Evolutionary conservation across 2,113 vertebrate species (phyloP).

Genomic region (Tachysurus fulvidraco): DNA sequence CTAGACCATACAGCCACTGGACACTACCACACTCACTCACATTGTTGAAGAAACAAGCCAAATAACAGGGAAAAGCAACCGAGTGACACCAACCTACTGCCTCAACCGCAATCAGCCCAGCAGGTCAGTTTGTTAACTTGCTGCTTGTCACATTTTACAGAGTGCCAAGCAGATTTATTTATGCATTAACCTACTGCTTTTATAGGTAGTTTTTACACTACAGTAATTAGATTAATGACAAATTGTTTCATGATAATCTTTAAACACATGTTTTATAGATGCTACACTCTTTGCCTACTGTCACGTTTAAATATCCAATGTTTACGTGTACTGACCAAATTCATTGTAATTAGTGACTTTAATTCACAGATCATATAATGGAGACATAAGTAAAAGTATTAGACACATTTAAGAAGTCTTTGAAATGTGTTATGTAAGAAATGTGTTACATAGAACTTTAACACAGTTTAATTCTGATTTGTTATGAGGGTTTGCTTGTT

Average conservation of each 20-base stretch:
- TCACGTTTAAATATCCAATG: neutral
- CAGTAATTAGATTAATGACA: neutral
- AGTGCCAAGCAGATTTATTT: slow-evolving; percentile 31
- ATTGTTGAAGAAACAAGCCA: slow-evolving; percentile 57
- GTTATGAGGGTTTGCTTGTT: neutral
- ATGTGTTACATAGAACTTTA: neutral
- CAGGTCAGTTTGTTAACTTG: slow-evolving; percentile 75
- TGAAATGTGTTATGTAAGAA: neutral
- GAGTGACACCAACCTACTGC: slow-evolving; percentile 30
- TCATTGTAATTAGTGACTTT: neutral
- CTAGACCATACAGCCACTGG: slow-evolving; percentile 61
- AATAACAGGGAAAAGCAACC: slow-evolving; percentile 55
- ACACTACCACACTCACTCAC: slow-evolving; percentile 59
- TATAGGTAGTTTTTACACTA: neutral
- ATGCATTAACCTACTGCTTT: neutral
- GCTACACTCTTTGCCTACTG: neutral
- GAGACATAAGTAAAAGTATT: neutral
- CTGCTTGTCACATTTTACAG: slow-evolving; percentile 36
- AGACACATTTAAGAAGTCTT: neutral
- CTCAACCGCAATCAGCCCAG: slow-evolving; percentile 49
- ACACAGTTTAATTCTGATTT: neutral
- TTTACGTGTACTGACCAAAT: neutral
- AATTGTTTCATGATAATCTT: neutral
- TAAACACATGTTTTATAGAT: neutral
- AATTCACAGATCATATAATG: neutral